Evolutionary conservation across 2,888 invertebrate genomes (phyloP), one percentile per base, ranked within the genome.

Genomic region (Rugalucina vietnamica): DNA sequence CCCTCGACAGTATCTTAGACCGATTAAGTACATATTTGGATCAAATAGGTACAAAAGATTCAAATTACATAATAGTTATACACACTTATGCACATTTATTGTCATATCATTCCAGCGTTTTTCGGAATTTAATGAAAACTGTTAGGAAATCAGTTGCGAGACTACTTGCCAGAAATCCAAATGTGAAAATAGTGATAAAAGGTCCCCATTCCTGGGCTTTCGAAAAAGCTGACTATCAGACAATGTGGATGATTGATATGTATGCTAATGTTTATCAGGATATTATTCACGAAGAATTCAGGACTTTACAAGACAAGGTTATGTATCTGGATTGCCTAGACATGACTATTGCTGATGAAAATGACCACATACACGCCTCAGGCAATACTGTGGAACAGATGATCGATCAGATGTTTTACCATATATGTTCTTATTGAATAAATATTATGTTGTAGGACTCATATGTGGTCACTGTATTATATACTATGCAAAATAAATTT

Each of bases 191-290:
- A 21, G 72, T 84, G 12, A 84, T 87, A 0, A 87, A 87, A 73
- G 87, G 87, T 8, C 87, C 87, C 2, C 82, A 84, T 80, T 79
- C 84, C 1, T 87, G 72, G 74, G 82, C 87, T 3, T 84, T 84
- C 79, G 82, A 73, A 49, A 84, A 71, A 77, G 69, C 76, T 37
- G 8, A 27, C 4, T 81, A 82, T 34, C 76, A 77, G 27, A 83
- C 78, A 21, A 71, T 87, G 43, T 87, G 87, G 87, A 87, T 87
- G 87, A 84, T 83, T 24, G 87, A 87, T 39, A 77, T 50, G 21
- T 87, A 87, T 76, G 80, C 84, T 4, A 74, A 75, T 18, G 36
- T 87, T 54, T 87, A 87, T 39, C 65, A 74, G 32, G 49, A 79
- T 24, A 75, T 82, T 34, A 74, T 87, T 8, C 57, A 78, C 24